Evolutionary conservation across 1,140 invertebrate species (phyloP), one percentile per base, ranked within the genome.

Genomic region (Tetramorium parvispinum): DNA sequence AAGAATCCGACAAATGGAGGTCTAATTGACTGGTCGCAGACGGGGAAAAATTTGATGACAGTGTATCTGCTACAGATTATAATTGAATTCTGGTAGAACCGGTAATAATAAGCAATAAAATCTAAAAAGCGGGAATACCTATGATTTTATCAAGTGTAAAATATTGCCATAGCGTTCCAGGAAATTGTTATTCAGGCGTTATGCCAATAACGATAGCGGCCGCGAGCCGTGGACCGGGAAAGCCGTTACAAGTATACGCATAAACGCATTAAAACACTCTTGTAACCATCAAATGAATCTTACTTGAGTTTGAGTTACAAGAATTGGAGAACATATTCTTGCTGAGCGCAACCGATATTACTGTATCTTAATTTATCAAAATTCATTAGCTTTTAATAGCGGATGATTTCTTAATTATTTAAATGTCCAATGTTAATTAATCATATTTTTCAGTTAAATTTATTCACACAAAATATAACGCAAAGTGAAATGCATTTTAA

Each of bases 111-210:
- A 63, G 40, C 46, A 11, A 40, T 24, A 3, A 40, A 81, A 37
- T 3, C 6, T 51, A 11, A 57, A 49, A 49, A 51, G 6, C 16
- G 61, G 57, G n/a, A 65, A 49, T 65, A 16, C 40, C 16, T 43
- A 27, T 24, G 7, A 24, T 13, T 82, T 57, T 59, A 59, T 83
- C 43, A 75, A 37, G 66, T 75, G n/a, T 75, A 59, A 83, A 75
- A 75, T 83, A 75, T 83, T 21, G 53, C 40, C 11, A 32, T 57
- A 40, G 61, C 70, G 86, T 90, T 90, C 86, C 82, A 88, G 89
- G 18, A 88, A 59, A 88, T 88, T 88, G 68, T 90, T 86, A 88
- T 91, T 90, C 87, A 91, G 87, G 89, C 75, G 89, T 87, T 91
- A 91, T 88, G 77, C 59, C 89, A 91, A 91, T 91, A 53, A 81